Evolutionary conservation across 2,888 invertebrate species (phyloP), one percentile per base, ranked within the genome.

Genomic region (Folsomia candida): DNA sequence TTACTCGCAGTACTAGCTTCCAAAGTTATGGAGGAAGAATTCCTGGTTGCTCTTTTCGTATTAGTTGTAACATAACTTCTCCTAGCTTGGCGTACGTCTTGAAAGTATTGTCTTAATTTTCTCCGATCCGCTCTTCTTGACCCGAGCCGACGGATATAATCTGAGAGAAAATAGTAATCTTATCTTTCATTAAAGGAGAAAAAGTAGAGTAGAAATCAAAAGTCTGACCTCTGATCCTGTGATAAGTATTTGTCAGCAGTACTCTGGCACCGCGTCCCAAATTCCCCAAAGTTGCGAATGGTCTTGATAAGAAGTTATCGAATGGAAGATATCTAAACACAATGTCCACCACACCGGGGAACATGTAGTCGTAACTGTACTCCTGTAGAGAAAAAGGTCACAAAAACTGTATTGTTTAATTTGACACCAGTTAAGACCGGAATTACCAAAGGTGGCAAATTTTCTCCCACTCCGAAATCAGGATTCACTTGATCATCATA

Each of bases 401-500:
- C 37, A 37, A 37, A 37, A n/a, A n/a, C n/a, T n/a, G n/a, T n/a
- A n/a, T n/a, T n/a, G n/a, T n/a, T n/a, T 37, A 37, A 37, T 37
- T 37, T 37, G 37, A 4, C 37, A 14, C 37, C 14, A 37, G 14
- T 37, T 37, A 37, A 37, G 57, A 9, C 6, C 6, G 3, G 25
- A 29, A 26, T 47, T 64, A 64, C 63, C 4, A 64, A 9, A 11
- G 63, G 47, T 20, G 63, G 51, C 25, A 64, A 51, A 9, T 20
- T 18, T 22, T 64, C 28, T 37, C 63, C 63, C n/a, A 29, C 26
- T 24, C 14, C 28, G n/a, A 64, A 64, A 2, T 64, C 63, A 3
- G 63, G 63, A 25, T 64, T 64, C 14, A 64, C 63, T 22, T n/a
- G 47, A 4, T 37, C 24, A 24, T 64, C 63, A 25, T 64, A 64